Evolutionary conservation across 2,888 invertebrate species (phyloP), one percentile per base, ranked within the genome.

Genomic region (Anthophora plumipes): DNA sequence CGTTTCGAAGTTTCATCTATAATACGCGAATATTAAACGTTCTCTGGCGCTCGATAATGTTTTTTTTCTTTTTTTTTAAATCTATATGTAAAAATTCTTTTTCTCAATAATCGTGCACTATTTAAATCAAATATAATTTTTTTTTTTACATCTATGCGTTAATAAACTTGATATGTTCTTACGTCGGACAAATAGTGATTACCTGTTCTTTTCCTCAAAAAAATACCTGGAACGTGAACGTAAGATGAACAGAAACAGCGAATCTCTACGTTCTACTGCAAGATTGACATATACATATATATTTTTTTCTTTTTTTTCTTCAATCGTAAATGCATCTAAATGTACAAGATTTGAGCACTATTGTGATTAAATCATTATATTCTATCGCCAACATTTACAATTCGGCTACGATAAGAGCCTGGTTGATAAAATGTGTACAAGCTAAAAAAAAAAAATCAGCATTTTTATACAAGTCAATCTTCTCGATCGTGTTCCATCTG

Each of bases 101-200:
- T 52, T 17, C 48, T 22, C 25, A 25, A 50, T 39, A 75, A 75
- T 48, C 46, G 54, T 48, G 55, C 50, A 54, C 52, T 43, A 31
- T 37, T 78, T 4, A 31, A 61, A 68, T 73, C 59, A 41, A 46
- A 37, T 74, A 68, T 57, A 39, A 55, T 48, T 59, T 68, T 14
- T 46, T 60, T 67, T 59, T 48, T 3, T n/a, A 57, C 14, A 22
- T 52, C 4, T 74, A 66, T 55, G 22, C 59, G 57, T 37, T 46
- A 37, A 60, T 70, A 73, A 81, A 57, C 14, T 20, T 81, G 82
- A 81, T 77, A 81, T 82, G 82, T 82, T 75, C 63, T 75, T 75
- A 75, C 43, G 31, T 55, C 46, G n/a, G 73, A 77, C 17, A 68
- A 61, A 54, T 64, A 20, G n/a, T 57, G 39, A 43, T 46, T 71